Evolutionary conservation across 2,797 vertebrate genomes (phyloP).

Genomic region (Phrynocephalus forsythii): DNA sequence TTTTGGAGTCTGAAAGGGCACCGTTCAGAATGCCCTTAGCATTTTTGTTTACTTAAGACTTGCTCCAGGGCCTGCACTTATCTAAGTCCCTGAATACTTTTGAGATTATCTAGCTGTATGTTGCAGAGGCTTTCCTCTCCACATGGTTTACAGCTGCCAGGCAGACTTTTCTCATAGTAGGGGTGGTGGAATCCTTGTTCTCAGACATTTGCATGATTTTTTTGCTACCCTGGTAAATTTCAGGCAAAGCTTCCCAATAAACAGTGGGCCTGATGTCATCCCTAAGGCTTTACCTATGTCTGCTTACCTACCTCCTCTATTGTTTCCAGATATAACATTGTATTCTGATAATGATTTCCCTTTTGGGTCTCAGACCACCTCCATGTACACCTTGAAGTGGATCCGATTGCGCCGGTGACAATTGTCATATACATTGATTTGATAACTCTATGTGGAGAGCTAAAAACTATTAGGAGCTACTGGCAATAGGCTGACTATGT

Average conservation of each 20-base stretch:
- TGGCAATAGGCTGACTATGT: not conserved
- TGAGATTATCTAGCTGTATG: not conserved
- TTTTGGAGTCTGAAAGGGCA: not conserved
- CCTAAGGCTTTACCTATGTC: not conserved
- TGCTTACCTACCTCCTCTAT: not conserved
- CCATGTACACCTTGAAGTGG: slow-evolving; percentile 2
- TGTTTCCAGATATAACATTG: slow-evolving; percentile 19
- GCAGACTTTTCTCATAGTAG: not conserved
- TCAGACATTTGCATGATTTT: not conserved
- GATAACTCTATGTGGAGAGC: not conserved
- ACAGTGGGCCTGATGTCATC: not conserved
- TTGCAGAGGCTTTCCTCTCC: not conserved
- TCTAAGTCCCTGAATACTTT: not conserved
- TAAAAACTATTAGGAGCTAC: not conserved
- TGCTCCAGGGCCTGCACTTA: not conserved
- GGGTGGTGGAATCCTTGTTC: not conserved
- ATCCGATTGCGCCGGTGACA: not conserved
- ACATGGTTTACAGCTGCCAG: not conserved
- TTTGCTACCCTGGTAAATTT: not conserved
- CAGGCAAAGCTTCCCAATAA: not conserved
- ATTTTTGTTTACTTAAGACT: not conserved
- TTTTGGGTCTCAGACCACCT: slow-evolving; percentile 17
- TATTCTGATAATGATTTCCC: slow-evolving; percentile 13
- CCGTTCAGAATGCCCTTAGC: not conserved
- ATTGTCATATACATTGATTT: slow-evolving; percentile 18